Evolutionary conservation across 2,888 invertebrate species (phyloP), one percentile per base, ranked within the genome.

Genomic region (Acrobasis consociella): DNA sequence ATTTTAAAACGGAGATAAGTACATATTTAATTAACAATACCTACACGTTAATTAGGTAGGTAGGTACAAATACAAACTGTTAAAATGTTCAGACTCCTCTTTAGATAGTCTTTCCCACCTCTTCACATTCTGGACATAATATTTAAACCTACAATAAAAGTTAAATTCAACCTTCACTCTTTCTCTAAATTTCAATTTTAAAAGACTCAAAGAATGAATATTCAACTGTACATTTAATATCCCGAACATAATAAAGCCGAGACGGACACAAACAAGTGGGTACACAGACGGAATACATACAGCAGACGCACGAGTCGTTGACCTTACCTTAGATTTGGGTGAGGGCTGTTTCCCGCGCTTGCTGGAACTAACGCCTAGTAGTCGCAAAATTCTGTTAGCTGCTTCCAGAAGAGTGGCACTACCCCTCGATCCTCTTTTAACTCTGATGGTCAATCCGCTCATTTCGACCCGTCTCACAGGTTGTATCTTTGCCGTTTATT

Each of bases 271-370:
- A 76, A 77, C 72, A 75, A 73, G 72, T 71, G 74, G 71, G 71
- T 73, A 74, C 78, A 79, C 72, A 70, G 72, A 73, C 72, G 70
- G 72, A 73, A 72, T 68, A 72, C 62, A 66, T 58, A 22, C 31
- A 31, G 66, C 77, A 78, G 76, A 75, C 77, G 75, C 78, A 77
- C 75, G 77, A 81, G 88, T 86, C 88, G 81, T 81, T 87, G 89
- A 88, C 85, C 89, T 89, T 88, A 92, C 92, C 92, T 92, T 92
- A 74, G 91, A 83, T 89, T 91, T 92, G 78, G 91, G 86, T 76
- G 92, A 91, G 82, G 91, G 87, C 82, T 93, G 91, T 89, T 93
- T 93, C 91, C 91, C 92, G 89, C 93, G 93, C 86, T 93, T 93
- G 72, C 89, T 84, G 66, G 92, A 91, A 80, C 91, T 93, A 71